phyloP scores from a whole-genome alignment of 1,140 invertebrate genomes.

The Lucilia cuprina region DNA sequence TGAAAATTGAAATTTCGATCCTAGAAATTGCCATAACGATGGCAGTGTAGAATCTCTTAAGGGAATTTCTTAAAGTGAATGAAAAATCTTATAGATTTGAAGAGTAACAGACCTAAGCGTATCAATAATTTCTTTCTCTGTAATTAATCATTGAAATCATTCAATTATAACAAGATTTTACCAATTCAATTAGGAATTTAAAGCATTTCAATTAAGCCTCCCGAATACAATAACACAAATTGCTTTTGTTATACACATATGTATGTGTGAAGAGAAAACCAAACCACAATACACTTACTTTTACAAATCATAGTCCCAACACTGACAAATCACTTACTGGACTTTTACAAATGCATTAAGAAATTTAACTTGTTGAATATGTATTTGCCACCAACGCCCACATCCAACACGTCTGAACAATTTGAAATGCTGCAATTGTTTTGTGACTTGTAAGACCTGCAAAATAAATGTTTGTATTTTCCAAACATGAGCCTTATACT shows the following conservation, averaged over 20 bases:
- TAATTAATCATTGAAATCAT: slow-evolving; percentile 23
- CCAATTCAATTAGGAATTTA: slow-evolving; percentile 33
- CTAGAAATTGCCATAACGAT: too few relatives aligned
- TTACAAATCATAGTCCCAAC: not conserved
- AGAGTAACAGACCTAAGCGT: too few relatives aligned
- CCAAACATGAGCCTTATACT: not conserved
- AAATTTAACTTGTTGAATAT: slow-evolving; percentile 26
- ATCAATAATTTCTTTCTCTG: not conserved
- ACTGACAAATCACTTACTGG: not conserved
- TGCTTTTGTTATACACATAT: not conserved
- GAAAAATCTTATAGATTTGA: too few relatives aligned
- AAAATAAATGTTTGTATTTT: not conserved
- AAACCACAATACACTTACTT: not conserved
- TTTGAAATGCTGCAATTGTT: not conserved
- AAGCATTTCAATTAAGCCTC: not conserved
- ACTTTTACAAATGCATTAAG: slow-evolving; percentile 22
- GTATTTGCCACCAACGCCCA: not conserved
- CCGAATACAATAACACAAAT: not conserved
- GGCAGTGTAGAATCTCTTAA: too few relatives aligned
- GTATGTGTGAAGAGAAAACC: not conserved
- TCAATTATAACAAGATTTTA: not conserved
- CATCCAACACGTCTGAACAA: not conserved
- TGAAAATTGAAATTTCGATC: too few relatives aligned
- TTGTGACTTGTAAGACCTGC: not conserved
- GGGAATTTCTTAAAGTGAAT: too few relatives aligned